Base-by-base conservation (phyloP, 2,888 invertebrate species). In the Lordiphosa andalusiaca region DNA sequence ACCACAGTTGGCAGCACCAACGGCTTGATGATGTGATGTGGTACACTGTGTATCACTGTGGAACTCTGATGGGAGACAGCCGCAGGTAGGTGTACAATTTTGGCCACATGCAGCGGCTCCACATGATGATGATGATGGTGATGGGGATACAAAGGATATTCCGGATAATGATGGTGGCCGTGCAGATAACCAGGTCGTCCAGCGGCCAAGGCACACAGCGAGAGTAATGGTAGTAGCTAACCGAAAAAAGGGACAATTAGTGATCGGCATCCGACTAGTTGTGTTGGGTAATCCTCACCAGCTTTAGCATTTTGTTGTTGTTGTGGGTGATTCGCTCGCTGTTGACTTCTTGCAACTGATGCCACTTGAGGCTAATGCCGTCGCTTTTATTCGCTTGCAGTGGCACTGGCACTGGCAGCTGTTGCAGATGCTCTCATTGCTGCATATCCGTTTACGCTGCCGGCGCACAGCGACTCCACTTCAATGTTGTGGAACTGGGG, bases 31-130 rank as follows among this genome's bases (percentile, higher is more conserved):
- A 87, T 82, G 50, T 86, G 87, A 53, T 87, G 87, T 9, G 87
- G 87, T 25, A 86, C 84, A 38, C 81, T 86, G 69, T 88, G 88
- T 51, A 88, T 86, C 49, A 88, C 72, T 1, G 88, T 88, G 1
- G 88, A 88, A 47, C 89, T 88, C 54, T 87, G 87, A 57, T 88
- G 88, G n/a, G 88, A 88, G 4, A 88, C 77, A 6, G 88, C 88
- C 0, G 88, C 86, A 0, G 89, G 89, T 4, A 88, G 61, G 51
- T 87, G 87, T 3, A 88, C 81, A 12, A 84, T 82, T 48, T 87
- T 87, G 48, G 87, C 81, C 50, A 87, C 69, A 72, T 87, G 88
- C 52, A 87, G 51, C 0, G 88, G 88, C 23, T 88, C 82, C 19
- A 82, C 58, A 48, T 65, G 59, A n/a, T 74, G 73, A n/a, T 74